Conservation (phyloP, 2,113 vertebrate species). For the Junco hyemalis region DNA sequence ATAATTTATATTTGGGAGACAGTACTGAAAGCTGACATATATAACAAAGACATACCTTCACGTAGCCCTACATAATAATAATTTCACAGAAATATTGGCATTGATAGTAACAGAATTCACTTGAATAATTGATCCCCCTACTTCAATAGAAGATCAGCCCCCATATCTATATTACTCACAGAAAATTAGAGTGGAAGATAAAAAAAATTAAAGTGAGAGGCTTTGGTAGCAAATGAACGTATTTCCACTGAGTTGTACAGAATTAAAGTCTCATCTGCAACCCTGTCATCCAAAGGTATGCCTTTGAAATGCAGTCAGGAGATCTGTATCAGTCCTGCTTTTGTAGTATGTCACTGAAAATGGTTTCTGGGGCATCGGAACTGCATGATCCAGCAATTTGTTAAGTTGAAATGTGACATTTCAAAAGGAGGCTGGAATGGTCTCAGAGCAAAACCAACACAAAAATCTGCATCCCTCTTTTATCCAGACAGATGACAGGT, state of each 20-base stretch:
- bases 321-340: conserved; percentile 8
- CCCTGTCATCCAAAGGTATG: not conserved
- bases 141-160: not conserved
- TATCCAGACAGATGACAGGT: not conserved
- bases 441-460: not conserved
- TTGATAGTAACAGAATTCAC: not conserved
- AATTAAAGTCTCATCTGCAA: conserved; percentile 5
- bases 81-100: conserved; percentile 19
- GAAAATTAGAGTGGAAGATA: not conserved
- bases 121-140: not conserved
- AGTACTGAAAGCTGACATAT: not conserved
- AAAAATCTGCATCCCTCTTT: not conserved
- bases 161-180: not conserved
- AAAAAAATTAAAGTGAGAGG: not conserved
- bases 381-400: not conserved
- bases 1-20: not conserved
- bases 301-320: conserved; percentile 21
- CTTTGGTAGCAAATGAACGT: not conserved
- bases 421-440: not conserved
- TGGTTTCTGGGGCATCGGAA: not conserved
- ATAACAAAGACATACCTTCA: not conserved
- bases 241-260: not conserved
- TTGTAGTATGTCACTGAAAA: not conserved
- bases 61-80: not conserved
- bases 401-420: conserved; percentile 9